phyloP scores from a whole-genome alignment of 2,113 vertebrate genomes.

The Tursiops truncatus region DNA sequence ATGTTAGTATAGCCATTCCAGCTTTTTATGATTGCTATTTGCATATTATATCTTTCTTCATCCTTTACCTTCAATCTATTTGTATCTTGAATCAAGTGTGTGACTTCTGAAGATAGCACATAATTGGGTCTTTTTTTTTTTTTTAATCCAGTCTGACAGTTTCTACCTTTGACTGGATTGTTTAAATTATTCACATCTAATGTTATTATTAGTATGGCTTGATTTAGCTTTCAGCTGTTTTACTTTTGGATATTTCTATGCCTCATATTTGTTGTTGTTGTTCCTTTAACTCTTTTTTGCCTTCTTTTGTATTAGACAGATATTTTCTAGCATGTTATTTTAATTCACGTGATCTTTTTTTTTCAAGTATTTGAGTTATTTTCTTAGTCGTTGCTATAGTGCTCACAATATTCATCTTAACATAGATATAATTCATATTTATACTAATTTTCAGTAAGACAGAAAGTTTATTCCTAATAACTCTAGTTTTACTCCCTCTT shows the following conservation, averaged over 20 bases:
- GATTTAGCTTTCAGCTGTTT: background rate
- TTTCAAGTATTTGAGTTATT: background rate
- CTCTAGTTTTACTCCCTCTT: background rate
- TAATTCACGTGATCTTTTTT: background rate
- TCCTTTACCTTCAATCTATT: background rate
- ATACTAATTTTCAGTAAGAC: background rate
- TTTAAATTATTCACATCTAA: background rate
- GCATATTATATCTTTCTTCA: background rate
- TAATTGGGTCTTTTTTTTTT: background rate
- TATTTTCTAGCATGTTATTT: background rate
- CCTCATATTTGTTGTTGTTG: background rate
- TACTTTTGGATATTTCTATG: background rate
- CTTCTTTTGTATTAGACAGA: background rate
- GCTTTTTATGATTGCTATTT: background rate
- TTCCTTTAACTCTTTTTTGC: background rate
- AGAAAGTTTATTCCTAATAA: background rate
- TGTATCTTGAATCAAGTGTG: background rate
- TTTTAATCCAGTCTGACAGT: background rate
- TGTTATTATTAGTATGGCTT: background rate
- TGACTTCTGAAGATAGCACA: background rate
- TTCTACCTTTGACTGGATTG: background rate
- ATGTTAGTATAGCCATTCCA: background rate
- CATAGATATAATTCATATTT: background rate
- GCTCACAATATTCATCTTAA: background rate
- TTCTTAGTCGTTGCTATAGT: background rate